These are phyloP conservation scores for Parotia lawesii DNA, from an alignment of 2,113 vertebrate genomes.

Conservation along the genomic window DNA sequence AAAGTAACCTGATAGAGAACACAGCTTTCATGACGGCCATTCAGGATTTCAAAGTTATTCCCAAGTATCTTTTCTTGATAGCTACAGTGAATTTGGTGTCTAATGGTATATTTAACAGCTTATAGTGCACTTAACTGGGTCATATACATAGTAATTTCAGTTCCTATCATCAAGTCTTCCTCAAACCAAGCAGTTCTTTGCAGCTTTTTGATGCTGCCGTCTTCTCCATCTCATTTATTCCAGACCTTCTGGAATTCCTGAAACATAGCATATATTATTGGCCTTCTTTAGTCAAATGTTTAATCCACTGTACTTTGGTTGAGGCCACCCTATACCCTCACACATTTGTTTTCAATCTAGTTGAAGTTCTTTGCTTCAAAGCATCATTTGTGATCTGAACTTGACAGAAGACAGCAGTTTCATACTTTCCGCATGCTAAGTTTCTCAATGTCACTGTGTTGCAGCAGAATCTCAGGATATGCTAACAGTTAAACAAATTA, in stretches of 20 bases:
- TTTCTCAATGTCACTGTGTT: not conserved
- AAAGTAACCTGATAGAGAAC: not conserved
- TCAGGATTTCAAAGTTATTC: not conserved
- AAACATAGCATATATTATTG: not conserved
- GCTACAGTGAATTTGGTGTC: not conserved
- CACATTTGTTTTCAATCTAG: not conserved
- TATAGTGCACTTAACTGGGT: not conserved
- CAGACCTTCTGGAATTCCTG: not conserved
- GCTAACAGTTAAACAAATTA: not conserved
- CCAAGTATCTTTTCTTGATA: not conserved
- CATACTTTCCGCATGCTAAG: not conserved
- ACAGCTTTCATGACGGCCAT: not conserved
- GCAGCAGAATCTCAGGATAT: not conserved
- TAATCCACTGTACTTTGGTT: not conserved
- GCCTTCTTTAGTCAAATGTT: not conserved
- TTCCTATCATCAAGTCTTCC: not conserved
- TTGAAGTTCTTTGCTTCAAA: not conserved
- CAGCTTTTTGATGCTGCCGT: not conserved
- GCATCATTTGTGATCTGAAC: not conserved
- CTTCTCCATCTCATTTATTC: not conserved
- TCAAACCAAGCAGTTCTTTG: not conserved
- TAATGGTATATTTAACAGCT: not conserved
- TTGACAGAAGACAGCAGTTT: not conserved
- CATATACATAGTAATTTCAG: not conserved
- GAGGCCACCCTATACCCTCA: not conserved